These are phyloP conservation scores for Echiichthys vipera DNA, from an alignment of 2,797 vertebrate species.

Conservation along the genomic window DNA sequence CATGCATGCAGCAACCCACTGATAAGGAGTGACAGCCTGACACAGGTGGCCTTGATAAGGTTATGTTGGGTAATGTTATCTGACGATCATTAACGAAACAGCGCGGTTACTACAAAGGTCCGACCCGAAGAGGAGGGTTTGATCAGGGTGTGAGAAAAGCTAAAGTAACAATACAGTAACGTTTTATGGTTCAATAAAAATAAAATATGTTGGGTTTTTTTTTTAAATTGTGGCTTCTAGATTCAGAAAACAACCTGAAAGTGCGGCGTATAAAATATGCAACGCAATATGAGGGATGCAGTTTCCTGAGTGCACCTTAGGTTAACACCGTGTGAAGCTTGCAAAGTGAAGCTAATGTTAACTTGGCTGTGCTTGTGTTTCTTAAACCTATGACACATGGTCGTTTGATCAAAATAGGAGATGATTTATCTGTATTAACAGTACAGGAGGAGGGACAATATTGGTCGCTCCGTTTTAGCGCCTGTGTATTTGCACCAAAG, in stretches of 20 bases:
- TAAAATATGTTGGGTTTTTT: too few species aligned
- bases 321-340: background rate
- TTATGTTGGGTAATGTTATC: slow-evolving; percentile 58
- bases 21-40: slow-evolving; percentile 68
- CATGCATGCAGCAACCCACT: slow-evolving; percentile 44
- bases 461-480: too few species aligned
- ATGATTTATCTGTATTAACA: background rate
- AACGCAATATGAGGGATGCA: slow-evolving; percentile 12
- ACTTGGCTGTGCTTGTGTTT: slow-evolving; percentile 7
- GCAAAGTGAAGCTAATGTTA: slow-evolving; percentile 30
- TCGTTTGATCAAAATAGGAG: background rate
- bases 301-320: slow-evolving; percentile 11
- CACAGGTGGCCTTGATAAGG: slow-evolving; percentile 71
- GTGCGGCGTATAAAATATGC: slow-evolving; percentile 43
- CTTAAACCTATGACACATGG: background rate
- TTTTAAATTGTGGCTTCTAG: background rate
- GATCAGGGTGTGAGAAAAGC: background rate
- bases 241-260: background rate
- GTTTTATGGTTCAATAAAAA: background rate
- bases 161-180: background rate
- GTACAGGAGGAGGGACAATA: background rate
- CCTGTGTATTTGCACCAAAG: too few species aligned
- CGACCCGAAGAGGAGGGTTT: slow-evolving; percentile 25
- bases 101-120: slow-evolving; percentile 23
- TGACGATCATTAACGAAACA: slow-evolving; percentile 63